Conservation (phyloP, 2,888 invertebrate species). For the Dryomyza anilis region DNA sequence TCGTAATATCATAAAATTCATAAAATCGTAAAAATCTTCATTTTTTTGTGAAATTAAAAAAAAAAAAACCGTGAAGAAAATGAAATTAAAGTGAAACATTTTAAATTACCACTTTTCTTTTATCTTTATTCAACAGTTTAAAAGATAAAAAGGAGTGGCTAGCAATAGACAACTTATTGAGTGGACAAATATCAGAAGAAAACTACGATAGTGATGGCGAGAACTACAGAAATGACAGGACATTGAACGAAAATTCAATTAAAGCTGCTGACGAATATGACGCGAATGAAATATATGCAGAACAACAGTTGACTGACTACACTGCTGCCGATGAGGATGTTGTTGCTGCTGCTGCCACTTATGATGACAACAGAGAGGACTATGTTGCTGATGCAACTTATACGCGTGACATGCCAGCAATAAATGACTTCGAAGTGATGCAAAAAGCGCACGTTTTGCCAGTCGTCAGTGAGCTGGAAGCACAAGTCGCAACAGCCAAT, state of each 20-base stretch:
- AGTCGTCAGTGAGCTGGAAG: no score
- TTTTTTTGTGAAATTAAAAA: no score
- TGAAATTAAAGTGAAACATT: no score
- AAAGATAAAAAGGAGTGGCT: background rate
- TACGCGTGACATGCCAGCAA: background rate
- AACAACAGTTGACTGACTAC: background rate
- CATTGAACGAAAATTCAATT: background rate
- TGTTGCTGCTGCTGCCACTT: background rate
- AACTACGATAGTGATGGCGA: background rate
- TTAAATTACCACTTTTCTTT: no score
- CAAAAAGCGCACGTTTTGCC: no score
- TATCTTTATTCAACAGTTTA: no score
- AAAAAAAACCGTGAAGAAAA: no score
- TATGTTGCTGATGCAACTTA: background rate
- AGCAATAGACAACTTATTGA: background rate
- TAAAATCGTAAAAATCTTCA: no score
- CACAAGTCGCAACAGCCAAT: no score
- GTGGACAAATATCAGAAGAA: slow-evolving; percentile 1
- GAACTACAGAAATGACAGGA: background rate
- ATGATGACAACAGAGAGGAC: background rate
- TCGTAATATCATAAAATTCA: no score
- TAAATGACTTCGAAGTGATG: no score
- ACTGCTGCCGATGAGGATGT: background rate
- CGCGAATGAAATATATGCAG: background rate
- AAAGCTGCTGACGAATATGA: background rate